A percentile compares a stretch with the other conserved stretches of the same genome.
phyloP scores from a whole-genome alignment of 2,797 vertebrate genomes.

The Alauda arvensis region DNA sequence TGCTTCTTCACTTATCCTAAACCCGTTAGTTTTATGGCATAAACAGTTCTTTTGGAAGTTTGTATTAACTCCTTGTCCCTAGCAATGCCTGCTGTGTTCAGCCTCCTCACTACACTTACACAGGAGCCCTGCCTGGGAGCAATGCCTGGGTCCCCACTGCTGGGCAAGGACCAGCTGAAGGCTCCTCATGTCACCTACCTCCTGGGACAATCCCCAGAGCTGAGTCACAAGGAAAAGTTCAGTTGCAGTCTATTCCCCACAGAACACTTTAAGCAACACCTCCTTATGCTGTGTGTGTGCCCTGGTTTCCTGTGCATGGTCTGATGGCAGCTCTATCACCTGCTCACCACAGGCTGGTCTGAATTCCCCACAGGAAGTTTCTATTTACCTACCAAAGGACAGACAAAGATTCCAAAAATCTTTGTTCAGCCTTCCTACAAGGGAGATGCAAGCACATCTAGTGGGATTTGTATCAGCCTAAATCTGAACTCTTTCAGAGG shows the following conservation, averaged over 20 bases:
- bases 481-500: neutral
- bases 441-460: neutral
- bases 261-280: neutral
- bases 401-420: neutral
- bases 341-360: neutral
- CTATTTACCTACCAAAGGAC: neutral
- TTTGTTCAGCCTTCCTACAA: neutral
- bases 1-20: conserved; percentile 19
- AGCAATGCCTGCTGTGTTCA: neutral
- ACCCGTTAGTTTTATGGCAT: neutral
- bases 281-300: neutral
- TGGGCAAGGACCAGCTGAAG: neutral
- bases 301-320: neutral
- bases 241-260: rapidly evolving
- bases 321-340: neutral
- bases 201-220: neutral
- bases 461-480: neutral
- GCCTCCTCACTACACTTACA: rapidly evolving
- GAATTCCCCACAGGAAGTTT: neutral
- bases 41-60: neutral
- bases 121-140: neutral
- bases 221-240: neutral
- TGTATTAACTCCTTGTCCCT: neutral
- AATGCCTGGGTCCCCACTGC: too few species aligned
- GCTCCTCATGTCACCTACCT: neutral